Evolutionary conservation across 2,113 vertebrate genomes (phyloP).

Genomic region (Cervus canadensis): DNA sequence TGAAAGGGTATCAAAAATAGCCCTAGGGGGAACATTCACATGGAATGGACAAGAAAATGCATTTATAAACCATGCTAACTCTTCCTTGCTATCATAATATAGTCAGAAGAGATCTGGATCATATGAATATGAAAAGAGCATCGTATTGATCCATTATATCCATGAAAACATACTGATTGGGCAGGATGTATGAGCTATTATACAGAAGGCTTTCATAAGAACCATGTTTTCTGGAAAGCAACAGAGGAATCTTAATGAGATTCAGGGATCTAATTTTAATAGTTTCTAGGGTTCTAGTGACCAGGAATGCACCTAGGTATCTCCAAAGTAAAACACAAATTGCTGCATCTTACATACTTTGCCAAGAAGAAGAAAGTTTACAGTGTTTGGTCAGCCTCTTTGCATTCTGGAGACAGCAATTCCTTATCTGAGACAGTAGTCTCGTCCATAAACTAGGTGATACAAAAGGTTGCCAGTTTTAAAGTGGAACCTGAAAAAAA

Average conservation of each 20-base stretch:
- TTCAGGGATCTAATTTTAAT: background rate
- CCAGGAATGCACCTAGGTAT: background rate
- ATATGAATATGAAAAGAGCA: background rate
- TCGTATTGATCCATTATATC: background rate
- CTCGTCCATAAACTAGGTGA: background rate
- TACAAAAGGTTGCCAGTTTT: background rate
- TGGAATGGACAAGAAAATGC: background rate
- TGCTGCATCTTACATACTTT: background rate
- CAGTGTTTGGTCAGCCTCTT: background rate
- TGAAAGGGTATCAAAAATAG: slow-evolving; percentile 5
- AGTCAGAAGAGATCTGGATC: background rate
- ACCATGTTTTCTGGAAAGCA: background rate
- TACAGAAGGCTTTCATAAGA: background rate
- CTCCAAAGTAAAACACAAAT: background rate
- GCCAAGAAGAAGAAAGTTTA: background rate
- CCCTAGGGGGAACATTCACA: background rate
- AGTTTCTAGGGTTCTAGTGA: background rate
- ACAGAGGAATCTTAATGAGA: background rate
- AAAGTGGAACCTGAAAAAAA: background rate
- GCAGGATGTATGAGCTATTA: background rate
- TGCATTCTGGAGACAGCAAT: background rate
- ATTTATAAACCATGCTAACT: background rate
- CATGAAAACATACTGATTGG: background rate
- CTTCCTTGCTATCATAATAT: background rate
- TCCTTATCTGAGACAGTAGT: background rate